phyloP scores from a whole-genome alignment of 2,888 invertebrate genomes.

The Agrochola lychnidis region DNA sequence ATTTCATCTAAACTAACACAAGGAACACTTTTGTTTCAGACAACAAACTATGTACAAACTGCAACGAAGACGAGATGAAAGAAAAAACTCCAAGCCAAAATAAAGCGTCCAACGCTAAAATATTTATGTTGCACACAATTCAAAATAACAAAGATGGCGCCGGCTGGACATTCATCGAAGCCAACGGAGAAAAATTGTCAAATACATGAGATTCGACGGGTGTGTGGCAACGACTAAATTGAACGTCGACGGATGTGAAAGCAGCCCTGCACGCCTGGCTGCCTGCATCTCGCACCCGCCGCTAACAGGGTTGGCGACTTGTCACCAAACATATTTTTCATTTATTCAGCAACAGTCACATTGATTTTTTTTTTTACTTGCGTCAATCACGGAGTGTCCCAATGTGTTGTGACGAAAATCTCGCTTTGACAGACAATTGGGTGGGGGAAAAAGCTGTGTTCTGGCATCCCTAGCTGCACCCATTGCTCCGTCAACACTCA shows the following conservation, averaged over 20 bases:
- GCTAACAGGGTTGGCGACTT: constrained; percentile 59
- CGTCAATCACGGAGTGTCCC: constrained; percentile 20
- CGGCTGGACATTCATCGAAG: constrained; percentile 57
- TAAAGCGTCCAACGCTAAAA: constrained; percentile 48
- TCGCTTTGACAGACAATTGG: constrained; percentile 6
- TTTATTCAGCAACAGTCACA: constrained; percentile 34
- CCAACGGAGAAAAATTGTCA: constrained; percentile 68
- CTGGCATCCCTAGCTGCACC: constrained; percentile 33
- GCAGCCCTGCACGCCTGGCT: constrained; percentile 67
- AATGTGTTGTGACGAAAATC: background rate
- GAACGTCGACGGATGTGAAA: constrained; percentile 69
- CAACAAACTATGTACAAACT: constrained; percentile 26
- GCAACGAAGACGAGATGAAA: constrained; percentile 30
- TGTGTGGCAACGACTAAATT: constrained; percentile 71
- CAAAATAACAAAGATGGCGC: constrained; percentile 59
- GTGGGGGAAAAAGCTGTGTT: background rate
- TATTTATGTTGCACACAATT: constrained; percentile 57
- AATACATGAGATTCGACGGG: constrained; percentile 60
- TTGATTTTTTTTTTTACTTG: constrained; percentile 34
- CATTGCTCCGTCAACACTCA: constrained; percentile 19
- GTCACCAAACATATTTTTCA: constrained; percentile 20
- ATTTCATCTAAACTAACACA: constrained; percentile 32
- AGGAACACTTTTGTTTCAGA: constrained; percentile 26
- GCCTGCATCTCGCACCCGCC: constrained; percentile 52
- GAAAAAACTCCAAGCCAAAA: constrained; percentile 46